These are phyloP conservation scores for Pseudochirops corinnae DNA, from an alignment of 2,797 vertebrate species.

Conservation along the genomic window DNA sequence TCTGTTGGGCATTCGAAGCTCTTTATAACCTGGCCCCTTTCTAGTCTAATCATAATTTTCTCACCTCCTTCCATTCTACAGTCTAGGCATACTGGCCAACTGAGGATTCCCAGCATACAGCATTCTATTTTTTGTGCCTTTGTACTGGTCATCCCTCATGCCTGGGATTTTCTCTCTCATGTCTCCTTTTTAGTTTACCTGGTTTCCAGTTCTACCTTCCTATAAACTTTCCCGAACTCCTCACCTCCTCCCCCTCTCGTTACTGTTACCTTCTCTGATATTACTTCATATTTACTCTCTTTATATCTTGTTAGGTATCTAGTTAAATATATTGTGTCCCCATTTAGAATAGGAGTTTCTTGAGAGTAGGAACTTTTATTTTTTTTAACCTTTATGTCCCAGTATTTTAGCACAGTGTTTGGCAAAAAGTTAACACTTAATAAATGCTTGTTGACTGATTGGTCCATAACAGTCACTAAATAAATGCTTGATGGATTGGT, in stretches of 20 bases:
- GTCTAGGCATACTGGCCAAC: too few relatives aligned
- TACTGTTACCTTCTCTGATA: not conserved
- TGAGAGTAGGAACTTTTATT: not conserved
- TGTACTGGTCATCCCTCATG: too few relatives aligned
- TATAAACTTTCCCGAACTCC: rapidly evolving
- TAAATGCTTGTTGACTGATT: not conserved
- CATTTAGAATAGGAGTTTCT: not conserved
- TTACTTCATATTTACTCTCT: not conserved
- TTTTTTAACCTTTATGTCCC: not conserved
- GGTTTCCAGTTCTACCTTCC: not conserved
- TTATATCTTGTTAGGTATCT: not conserved
- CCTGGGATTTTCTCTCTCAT: not conserved
- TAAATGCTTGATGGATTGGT: not conserved
- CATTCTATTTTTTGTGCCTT: not conserved
- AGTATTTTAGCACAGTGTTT: not conserved
- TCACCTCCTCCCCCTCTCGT: not conserved
- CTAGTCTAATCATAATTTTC: too few relatives aligned
- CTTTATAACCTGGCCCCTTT: too few relatives aligned
- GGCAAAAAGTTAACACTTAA: not conserved
- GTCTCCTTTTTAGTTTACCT: not conserved
- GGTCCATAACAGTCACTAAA: not conserved
- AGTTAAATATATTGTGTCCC: not conserved
- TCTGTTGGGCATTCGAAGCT: too few relatives aligned
- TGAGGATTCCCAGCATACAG: too few relatives aligned
- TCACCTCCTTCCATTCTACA: too few relatives aligned